These are phyloP conservation scores for Emydura subglobosa DNA, from an alignment of 2,113 vertebrate genomes.

Conservation along the genomic window DNA sequence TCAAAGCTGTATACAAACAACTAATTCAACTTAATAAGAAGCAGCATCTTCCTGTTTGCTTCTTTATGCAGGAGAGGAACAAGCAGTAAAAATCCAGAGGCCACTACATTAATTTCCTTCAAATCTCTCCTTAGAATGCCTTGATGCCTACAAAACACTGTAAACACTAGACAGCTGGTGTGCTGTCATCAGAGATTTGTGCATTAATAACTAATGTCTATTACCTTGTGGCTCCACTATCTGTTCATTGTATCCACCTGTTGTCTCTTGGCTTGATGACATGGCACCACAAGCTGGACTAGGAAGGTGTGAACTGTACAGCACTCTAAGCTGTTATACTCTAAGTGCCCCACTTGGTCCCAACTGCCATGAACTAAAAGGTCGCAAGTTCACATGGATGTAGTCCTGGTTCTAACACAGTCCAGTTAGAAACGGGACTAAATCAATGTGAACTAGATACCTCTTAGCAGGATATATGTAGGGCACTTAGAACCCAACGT, in stretches of 20 bases:
- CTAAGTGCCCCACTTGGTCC: background rate
- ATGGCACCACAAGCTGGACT: background rate
- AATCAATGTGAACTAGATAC: too few species aligned
- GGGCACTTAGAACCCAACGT: too few species aligned
- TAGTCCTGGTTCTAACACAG: too few species aligned
- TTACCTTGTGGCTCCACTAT: background rate
- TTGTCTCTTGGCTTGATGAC: background rate
- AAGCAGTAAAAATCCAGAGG: background rate
- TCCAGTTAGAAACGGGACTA: too few species aligned
- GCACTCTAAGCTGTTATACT: background rate
- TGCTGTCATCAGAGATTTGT: background rate
- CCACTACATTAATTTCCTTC: background rate
- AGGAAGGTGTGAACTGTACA: background rate
- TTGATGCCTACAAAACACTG: background rate
- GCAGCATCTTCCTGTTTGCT: rapidly evolving
- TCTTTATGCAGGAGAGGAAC: rapidly evolving
- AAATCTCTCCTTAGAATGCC: background rate
- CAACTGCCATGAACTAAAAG: background rate
- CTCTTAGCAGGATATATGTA: too few species aligned
- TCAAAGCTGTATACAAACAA: background rate
- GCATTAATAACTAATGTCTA: background rate
- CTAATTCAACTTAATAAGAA: background rate
- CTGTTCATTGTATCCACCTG: background rate
- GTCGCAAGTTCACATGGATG: too few species aligned
- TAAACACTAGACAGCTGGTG: rapidly evolving